phyloP scores from a whole-genome alignment of 1,140 invertebrate species.

The Brachionus sp. region DNA sequence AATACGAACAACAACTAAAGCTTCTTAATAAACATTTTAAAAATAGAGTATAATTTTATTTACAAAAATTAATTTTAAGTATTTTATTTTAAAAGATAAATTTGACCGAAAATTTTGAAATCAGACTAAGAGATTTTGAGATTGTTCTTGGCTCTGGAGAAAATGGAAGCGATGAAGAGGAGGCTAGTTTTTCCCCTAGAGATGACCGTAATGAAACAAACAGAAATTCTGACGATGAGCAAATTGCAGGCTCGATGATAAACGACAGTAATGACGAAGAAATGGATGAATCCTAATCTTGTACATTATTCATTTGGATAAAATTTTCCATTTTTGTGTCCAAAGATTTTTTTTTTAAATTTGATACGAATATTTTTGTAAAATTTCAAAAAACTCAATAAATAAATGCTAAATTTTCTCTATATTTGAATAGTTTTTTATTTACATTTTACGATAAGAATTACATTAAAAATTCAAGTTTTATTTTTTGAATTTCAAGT shows the following conservation, averaged over 20 bases:
- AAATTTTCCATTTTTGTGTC: no score
- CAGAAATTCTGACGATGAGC: not conserved
- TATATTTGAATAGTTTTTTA: no score
- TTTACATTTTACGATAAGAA: no score
- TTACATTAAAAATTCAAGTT: no score
- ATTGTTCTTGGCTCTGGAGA: not conserved
- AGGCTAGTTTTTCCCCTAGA: constrained; percentile 16
- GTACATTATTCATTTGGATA: not conserved
- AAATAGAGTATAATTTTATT: constrained; percentile 6
- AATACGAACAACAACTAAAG: constrained; percentile 43
- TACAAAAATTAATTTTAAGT: not conserved
- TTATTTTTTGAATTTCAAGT: not conserved
- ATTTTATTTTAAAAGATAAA: constrained; percentile 2
- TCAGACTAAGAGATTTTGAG: constrained; percentile 18
- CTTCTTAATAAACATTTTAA: constrained; percentile 39
- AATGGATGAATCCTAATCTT: not conserved
- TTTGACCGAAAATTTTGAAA: constrained; percentile 43
- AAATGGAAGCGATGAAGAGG: not conserved
- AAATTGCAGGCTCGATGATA: not conserved
- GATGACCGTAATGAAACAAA: not conserved
- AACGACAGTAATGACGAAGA: not conserved
- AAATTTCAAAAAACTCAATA: no score
- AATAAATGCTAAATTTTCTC: no score
- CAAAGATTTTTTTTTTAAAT: not conserved
- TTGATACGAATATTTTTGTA: not conserved